Percentiles rank a stretch among this genome's conserved stretches.
phyloP scores from a whole-genome alignment of 2,888 invertebrate genomes.

The Apodemia mormo region DNA sequence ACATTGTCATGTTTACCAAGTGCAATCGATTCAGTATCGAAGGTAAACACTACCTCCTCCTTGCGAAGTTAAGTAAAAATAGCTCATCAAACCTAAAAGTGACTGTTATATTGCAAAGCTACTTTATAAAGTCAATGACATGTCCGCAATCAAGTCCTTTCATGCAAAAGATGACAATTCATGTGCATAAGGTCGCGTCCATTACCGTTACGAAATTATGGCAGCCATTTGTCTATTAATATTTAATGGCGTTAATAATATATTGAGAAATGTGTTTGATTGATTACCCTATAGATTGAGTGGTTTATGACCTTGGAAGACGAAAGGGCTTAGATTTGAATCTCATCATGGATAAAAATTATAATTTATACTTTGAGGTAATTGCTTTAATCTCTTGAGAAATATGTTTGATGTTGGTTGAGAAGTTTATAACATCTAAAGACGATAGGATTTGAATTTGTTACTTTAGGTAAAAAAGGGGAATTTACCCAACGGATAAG shows the following conservation, averaged over 20 bases:
- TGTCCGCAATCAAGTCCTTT: conserved; percentile 12
- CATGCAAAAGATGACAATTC: conserved; percentile 10
- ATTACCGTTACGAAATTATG: conserved; percentile 3
- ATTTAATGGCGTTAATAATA: conserved; percentile 1
- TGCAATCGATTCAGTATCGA: no score
- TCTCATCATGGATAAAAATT: no score
- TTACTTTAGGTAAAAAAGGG: no score
- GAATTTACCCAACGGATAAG: no score
- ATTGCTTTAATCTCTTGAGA: no score
- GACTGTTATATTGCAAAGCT: not conserved
- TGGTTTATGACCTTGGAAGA: not conserved
- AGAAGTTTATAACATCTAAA: no score
- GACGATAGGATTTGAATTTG: no score
- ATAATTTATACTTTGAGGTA: no score
- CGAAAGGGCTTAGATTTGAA: not conserved
- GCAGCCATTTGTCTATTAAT: conserved; percentile 15
- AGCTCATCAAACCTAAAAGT: not conserved
- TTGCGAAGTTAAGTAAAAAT: not conserved
- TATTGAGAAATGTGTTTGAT: conserved; percentile 1
- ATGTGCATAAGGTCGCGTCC: not conserved
- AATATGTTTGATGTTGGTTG: no score
- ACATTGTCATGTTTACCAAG: no score
- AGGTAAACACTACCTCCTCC: no score
- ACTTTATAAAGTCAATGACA: conserved; percentile 11
- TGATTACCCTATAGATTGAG: conserved; percentile 3